Evolutionary conservation across 2,113 vertebrate species (phyloP), one percentile per base, ranked within the genome.

Genomic region (Panthera uncia): DNA sequence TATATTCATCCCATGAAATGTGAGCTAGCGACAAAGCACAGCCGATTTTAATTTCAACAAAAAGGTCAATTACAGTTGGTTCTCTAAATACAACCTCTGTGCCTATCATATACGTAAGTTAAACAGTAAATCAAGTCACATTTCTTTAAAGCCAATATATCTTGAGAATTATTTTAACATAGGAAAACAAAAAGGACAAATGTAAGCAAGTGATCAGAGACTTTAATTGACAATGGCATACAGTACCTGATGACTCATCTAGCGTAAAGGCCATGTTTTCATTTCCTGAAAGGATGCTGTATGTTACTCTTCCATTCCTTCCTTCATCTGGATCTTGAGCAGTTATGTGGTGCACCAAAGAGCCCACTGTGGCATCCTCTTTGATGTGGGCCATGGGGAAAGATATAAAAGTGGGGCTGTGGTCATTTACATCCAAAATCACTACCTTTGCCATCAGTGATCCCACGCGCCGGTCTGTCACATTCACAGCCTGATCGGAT

Each of bases 351-450:
- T 99, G 99, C 65, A 99, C 98, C 65, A 99, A 95, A 78, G 98
- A 99, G 52, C 99, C 99, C 97, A 98, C 96, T 1, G 98, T 96
- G 1, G 98, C 97, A 45, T 99, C 98, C 97, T 99, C 99, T 98
- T 97, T 95, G 89, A 99, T 92, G 38, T 69, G 98, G 52, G 98
- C 97, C 1, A 98, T 16, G 69, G 99, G 98, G 0, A 50, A 96
- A 33, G 99, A 99, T 0, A 95, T 23, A 87, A 99, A 99, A 79
- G 85, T 97, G 0, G 99, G 99, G 23, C 97, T 98, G 98, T 99
- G 99, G 98, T 99, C 99, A 55, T 99, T 99, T 57, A 99, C 88
- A 31, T 99, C 99, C 96, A 99, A 96, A 98, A 99, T 96, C 95
- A 99, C 98, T 68, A 99, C 97, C 98, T 99, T 99, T 18, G 95